These are phyloP conservation scores for Eudiplozoon nipponicum DNA, from an alignment of 2,888 invertebrate species.

Conservation along the genomic window DNA sequence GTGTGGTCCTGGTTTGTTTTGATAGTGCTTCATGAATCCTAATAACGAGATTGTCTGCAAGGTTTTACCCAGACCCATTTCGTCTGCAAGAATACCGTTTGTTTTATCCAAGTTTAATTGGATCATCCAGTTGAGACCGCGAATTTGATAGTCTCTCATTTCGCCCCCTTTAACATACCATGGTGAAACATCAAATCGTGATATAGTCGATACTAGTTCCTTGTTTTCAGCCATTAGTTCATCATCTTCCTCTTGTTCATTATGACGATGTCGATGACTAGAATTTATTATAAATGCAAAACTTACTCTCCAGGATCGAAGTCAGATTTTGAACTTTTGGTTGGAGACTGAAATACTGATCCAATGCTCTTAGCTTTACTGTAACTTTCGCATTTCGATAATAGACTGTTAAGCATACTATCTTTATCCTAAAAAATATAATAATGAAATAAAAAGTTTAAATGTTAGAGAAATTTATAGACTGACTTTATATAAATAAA, in stretches of 20 bases:
- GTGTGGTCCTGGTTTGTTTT: constrained; percentile 65
- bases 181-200: constrained; percentile 64
- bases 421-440: no score
- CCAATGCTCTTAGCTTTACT: no score
- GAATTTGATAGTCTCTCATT: constrained; percentile 77
- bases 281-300: no score
- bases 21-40: constrained; percentile 63
- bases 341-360: no score
- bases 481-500: no score
- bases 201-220: constrained; percentile 34
- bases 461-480: no score
- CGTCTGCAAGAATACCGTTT: constrained; percentile 88
- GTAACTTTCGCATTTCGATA: no score
- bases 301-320: no score
- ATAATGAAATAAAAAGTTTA: no score
- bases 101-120: constrained; percentile 87
- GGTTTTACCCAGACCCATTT: constrained; percentile 97
- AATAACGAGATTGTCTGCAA: constrained; percentile 81
- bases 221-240: constrained; percentile 54
- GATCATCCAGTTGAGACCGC: constrained; percentile 97
- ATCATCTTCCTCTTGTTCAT: constrained; percentile 93
- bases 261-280: constrained; percentile 46
- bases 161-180: constrained; percentile 62
- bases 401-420: no score
- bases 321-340: no score